phyloP scores from a whole-genome alignment of 2,797 vertebrate species.

The Falco rusticolus region DNA sequence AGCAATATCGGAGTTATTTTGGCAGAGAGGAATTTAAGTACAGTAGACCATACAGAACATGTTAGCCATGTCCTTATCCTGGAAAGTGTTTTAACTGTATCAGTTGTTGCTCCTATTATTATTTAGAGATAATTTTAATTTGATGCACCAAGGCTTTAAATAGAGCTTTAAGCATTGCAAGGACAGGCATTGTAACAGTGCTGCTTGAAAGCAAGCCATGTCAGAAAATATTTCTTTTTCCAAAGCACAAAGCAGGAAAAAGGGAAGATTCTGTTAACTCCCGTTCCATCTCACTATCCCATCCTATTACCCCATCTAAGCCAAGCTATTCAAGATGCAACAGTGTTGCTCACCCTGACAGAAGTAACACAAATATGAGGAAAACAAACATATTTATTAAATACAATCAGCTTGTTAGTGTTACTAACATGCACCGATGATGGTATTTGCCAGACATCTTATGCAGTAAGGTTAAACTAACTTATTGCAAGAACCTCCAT shows the following conservation, averaged over 20 bases:
- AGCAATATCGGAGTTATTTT: not conserved
- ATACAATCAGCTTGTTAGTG: accelerated
- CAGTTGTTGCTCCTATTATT: not conserved
- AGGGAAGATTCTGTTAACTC: not conserved
- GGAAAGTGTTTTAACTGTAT: not conserved
- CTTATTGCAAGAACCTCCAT: accelerated
- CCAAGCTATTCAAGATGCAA: not conserved
- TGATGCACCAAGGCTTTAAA: not conserved
- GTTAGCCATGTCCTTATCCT: not conserved
- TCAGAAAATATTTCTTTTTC: not conserved
- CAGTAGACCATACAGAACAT: not conserved
- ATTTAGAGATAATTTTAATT: not conserved
- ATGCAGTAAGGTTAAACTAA: not conserved
- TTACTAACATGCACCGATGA: too few species aligned
- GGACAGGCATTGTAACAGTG: not conserved
- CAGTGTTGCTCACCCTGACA: not conserved
- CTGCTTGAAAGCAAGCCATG: not conserved
- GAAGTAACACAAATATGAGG: not conserved
- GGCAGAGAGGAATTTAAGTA: not conserved
- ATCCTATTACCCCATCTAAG: not conserved
- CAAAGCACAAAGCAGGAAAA: not conserved
- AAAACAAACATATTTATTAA: not conserved
- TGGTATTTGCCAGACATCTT: not conserved
- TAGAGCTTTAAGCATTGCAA: not conserved
- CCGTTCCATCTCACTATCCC: not conserved